Evolutionary conservation across 1,140 invertebrate genomes (phyloP).

Genomic region (Drosophila guanche): DNA sequence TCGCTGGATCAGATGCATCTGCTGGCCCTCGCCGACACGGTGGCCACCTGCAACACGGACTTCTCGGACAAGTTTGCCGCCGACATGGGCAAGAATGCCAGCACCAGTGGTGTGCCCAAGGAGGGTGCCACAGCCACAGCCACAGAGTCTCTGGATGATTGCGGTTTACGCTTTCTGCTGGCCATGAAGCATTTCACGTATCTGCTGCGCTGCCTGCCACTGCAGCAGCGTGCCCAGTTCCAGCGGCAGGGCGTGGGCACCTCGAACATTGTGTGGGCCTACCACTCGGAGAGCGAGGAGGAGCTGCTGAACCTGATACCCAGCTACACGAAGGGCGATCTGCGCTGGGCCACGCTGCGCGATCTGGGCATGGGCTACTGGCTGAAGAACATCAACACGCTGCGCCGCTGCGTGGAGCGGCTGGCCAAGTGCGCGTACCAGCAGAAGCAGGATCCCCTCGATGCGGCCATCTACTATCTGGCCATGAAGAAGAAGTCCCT

Average conservation of each 20-base stretch:
- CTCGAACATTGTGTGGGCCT: constrained; percentile 98
- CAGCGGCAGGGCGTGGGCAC: constrained; percentile 95
- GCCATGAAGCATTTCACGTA: constrained; percentile 99
- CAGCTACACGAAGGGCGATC: constrained; percentile 91
- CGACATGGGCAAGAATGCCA: constrained; percentile 87
- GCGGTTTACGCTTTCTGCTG: constrained; percentile 96
- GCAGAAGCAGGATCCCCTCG: constrained; percentile 95
- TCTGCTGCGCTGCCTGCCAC: constrained; percentile 94
- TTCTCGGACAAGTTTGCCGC: constrained; percentile 93
- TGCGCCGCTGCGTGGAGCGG: constrained; percentile 95
- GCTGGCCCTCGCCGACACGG: constrained; percentile 97
- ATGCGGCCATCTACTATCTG: constrained; percentile 98
- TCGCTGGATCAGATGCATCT: constrained; percentile 99
- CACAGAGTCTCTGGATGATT: constrained; percentile 97
- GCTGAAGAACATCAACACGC: constrained; percentile 93
- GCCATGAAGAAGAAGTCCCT: constrained; percentile 99
- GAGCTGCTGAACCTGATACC: constrained; percentile 96
- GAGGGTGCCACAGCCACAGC: constrained; percentile 86
- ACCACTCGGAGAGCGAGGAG: constrained; percentile 99
- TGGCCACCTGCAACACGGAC: constrained; percentile 95
- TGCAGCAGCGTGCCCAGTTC: constrained; percentile 93
- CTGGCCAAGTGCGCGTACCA: constrained; percentile 96
- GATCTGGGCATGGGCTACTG: constrained; percentile 98
- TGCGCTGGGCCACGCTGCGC: constrained; percentile 95
- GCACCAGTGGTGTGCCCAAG: constrained; percentile 85